Evolutionary conservation across 2,888 invertebrate genomes (phyloP), one percentile per base, ranked within the genome.

Genomic region (Flexamia atlantica): DNA sequence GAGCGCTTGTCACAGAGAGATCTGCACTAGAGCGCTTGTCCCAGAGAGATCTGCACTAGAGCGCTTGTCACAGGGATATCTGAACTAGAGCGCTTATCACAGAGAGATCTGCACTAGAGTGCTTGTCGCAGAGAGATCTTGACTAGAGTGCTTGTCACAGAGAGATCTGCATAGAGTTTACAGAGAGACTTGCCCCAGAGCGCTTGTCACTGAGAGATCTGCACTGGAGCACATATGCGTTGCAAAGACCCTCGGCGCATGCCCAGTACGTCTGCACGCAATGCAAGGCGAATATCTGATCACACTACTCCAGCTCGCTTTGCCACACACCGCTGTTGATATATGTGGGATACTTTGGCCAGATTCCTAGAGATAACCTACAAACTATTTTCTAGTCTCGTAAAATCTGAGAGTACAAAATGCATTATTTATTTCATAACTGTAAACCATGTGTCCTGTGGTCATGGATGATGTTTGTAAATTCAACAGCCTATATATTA

Each of bases 351-450:
- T 5, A 57, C 20, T 64, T 28, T 64, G 12, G 25, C 30, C 17
- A 28, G 64, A 64, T 64, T 23, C 28, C 1, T 30, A 28, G 64
- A 64, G 64, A 64, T 64, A 28, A 28, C 64, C 20, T 57, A 28
- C 64, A 64, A 10, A 28, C 64, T 64, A 64, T 28, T 60, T 25
- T 64, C 64, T 64, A 64, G 64, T 64, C 64, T 64, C 28, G 20
- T 28, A 28, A 64, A 64, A 30, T 28, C 28, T 64, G 25, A 25
- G 28, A 5, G 28, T 17, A 17, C 30, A 64, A 64, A 64, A 64
- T 64, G 64, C 64, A 64, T 64, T 28, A 64, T 25, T 64, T 64
- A 64, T 64, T 28, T 64, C 5, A 64, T 64, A 64, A 64, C 64
- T 64, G 64, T 64, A 36, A 36, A 36, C 36, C 9, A 4, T 4